Percentiles rank a stretch among this genome's conserved stretches.
These are phyloP conservation scores for Drosophila picticornis DNA, from an alignment of 2,888 invertebrate species.

Conservation along the genomic window DNA sequence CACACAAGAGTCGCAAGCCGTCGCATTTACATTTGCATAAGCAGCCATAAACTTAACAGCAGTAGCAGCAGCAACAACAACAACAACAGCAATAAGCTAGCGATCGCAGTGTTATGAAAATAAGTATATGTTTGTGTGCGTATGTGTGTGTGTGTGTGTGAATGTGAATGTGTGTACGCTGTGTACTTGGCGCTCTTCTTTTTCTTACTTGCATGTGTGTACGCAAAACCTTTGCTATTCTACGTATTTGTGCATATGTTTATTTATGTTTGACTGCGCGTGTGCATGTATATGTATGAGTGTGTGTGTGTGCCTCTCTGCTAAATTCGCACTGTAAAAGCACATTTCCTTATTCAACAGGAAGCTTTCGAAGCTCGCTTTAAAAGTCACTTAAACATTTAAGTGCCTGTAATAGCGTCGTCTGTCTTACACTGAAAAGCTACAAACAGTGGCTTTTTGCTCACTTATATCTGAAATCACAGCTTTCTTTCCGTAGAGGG, in stretches of 20 bases:
- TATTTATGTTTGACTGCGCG: neutral
- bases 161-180: conserved; percentile 1
- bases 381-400: conserved; percentile 30
- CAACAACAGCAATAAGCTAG: conserved; percentile 20
- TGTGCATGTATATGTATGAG: neutral
- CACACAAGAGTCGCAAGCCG: conserved; percentile 38
- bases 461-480: neutral
- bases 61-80: conserved; percentile 31
- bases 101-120: conserved; percentile 47
- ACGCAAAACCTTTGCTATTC: conserved; percentile 43
- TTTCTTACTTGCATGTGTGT: conserved; percentile 2
- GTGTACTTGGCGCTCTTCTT: conserved; percentile 44
- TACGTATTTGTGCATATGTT: conserved; percentile 28
- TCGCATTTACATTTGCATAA: conserved; percentile 76
- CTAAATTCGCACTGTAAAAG: conserved; percentile 41
- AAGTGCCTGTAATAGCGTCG: conserved; percentile 27
- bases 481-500: neutral
- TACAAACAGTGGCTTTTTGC: neutral
- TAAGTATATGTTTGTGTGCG: conserved; percentile 17
- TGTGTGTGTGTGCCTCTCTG: neutral
- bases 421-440: neutral
- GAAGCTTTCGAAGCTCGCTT: conserved; percentile 36
- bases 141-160: neutral
- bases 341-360: conserved; percentile 57
- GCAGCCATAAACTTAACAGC: conserved; percentile 70